phyloP scores from a whole-genome alignment of 2,113 vertebrate species.

The Oreocharis arfaki region DNA sequence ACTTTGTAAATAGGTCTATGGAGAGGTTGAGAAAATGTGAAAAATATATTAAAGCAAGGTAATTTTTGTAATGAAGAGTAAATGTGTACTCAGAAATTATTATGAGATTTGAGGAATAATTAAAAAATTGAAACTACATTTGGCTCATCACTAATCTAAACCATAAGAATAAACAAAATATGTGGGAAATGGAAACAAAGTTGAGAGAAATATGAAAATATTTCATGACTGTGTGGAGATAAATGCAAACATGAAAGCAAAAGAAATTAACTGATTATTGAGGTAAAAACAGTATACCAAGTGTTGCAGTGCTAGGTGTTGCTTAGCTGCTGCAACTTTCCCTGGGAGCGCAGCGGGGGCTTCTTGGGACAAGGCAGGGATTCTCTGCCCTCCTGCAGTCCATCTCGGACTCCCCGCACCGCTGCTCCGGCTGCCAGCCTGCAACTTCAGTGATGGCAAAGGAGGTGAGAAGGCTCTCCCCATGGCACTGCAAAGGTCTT shows the following conservation, averaged over 20 bases:
- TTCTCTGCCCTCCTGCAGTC: too few relatives aligned
- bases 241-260: background rate
- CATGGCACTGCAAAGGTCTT: too few relatives aligned
- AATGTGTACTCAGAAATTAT: background rate
- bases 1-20: background rate
- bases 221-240: background rate
- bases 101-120: background rate
- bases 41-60: background rate
- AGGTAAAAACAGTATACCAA: background rate
- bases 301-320: too few relatives aligned
- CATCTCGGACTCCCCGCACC: too few relatives aligned
- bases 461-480: too few relatives aligned
- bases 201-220: background rate
- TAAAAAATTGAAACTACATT: background rate
- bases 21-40: background rate
- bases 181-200: background rate
- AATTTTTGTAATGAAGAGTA: background rate
- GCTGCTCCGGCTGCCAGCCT: too few relatives aligned
- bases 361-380: too few relatives aligned
- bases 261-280: background rate
- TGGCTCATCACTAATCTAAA: background rate
- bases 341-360: too few relatives aligned
- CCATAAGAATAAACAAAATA: background rate
- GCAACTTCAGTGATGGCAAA: too few relatives aligned
- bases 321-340: too few relatives aligned